Evolutionary conservation across 1,140 invertebrate genomes (phyloP).

Genomic region (Arion vulgaris): DNA sequence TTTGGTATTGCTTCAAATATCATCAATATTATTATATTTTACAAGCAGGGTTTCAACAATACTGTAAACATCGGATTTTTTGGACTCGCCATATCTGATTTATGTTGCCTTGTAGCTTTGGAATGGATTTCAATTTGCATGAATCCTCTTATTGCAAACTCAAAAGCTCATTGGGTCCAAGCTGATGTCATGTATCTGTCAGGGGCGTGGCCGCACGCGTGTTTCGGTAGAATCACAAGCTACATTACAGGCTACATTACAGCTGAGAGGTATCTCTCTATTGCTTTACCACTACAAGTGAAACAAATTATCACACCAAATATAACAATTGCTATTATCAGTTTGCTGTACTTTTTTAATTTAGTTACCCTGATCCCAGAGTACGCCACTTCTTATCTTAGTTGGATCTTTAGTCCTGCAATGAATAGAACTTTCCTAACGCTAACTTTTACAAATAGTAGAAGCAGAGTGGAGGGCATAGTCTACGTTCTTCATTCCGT

Average conservation of each 20-base stretch:
- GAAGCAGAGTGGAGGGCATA: neutral
- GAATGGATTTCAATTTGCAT: neutral
- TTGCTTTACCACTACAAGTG: neutral
- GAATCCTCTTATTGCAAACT: neutral
- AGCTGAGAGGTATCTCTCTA: neutral
- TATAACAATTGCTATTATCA: neutral
- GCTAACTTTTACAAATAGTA: neutral
- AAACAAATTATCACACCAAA: neutral
- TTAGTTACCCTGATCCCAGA: neutral
- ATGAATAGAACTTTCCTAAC: neutral
- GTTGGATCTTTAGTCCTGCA: neutral
- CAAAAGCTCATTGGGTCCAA: neutral
- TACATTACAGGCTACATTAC: slow-evolving; percentile 14
- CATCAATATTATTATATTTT: neutral
- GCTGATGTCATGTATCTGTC: slow-evolving; percentile 5
- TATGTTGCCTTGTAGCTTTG: neutral
- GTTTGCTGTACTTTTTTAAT: neutral
- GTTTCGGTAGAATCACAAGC: neutral
- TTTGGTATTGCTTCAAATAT: neutral
- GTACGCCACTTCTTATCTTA: neutral
- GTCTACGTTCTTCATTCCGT: neutral
- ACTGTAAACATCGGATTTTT: neutral
- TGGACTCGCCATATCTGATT: neutral
- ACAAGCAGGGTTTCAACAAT: neutral
- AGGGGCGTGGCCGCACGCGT: slow-evolving; percentile 3